Base-by-base conservation (phyloP, 92 coral and sea anemone genomes). In the Muricea muricata region DNA sequence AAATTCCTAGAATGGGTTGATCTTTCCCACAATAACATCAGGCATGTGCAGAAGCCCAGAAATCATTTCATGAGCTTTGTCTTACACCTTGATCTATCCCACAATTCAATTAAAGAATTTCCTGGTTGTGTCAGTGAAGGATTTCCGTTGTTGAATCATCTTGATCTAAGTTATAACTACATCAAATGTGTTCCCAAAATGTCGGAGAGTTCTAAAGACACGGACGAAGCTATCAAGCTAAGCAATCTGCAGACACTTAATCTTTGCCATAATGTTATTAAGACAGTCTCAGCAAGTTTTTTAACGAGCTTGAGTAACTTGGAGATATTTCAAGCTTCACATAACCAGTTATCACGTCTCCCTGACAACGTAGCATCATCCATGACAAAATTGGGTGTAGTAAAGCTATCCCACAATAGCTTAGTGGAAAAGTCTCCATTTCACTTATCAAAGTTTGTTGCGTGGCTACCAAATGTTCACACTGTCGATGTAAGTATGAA, bases 1-100 rank as follows among this genome's bases (percentile, higher is more conserved):
- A 91, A 95, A 17, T 79, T 91, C 17, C 93, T 96, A 4, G 92
- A 91, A n/a, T 89, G 88, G 18, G 84, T 97, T 20, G 97, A 97
- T 83, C 84, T 90, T 57, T 97, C 99, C 7, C 77, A 91, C 8
- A 94, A 97, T 42, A 90, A 87, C 42, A 97, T 97, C 45, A 65
- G 60, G 42, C 89, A 89, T 37, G 80, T 97, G 55, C 82, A 80
- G 12, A 70, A 63, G 9, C 93, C 89, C 13, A 82, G 72, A 25
- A 31, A 35, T 23, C 21, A 52, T 12, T 57, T 56, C 3, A 29
- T 39, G 11, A 77, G 78, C 50, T 78, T 94, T 39, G 78, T 92
- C n/a, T 94, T 85, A 56, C 84, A 88, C 66, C 85, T 97, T 33
- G 86, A 92, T 50, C 47, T 97, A 54, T 93, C 99, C 1, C 83